phyloP scores from a whole-genome alignment of 2,888 invertebrate species.

The Geotrupes spiniger region DNA sequence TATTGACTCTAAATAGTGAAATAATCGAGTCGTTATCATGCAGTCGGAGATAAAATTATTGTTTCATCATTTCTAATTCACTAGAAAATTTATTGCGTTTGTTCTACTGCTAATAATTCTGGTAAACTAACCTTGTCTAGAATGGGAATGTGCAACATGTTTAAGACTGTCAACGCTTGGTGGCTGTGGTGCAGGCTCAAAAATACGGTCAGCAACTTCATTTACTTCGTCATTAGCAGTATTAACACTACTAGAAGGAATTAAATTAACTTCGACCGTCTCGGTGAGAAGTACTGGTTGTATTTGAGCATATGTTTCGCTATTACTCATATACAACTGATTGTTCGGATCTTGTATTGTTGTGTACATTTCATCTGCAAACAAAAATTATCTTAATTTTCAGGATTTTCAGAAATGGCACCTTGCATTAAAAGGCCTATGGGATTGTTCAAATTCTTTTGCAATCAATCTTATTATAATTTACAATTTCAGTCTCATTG shows the following conservation, averaged over 20 bases:
- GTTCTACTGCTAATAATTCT: neutral
- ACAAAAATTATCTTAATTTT: conserved; percentile 8
- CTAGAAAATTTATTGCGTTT: neutral
- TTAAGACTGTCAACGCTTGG: conserved; percentile 63
- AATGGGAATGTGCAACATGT: conserved; percentile 59
- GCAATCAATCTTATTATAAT: neutral
- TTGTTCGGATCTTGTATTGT: conserved; percentile 78
- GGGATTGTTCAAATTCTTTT: too few species aligned
- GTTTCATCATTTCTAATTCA: neutral
- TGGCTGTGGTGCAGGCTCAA: conserved; percentile 54
- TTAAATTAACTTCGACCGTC: conserved; percentile 43
- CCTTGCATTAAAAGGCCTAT: too few species aligned
- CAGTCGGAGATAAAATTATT: too few species aligned
- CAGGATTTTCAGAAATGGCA: too few species aligned
- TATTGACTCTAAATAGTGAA: too few species aligned
- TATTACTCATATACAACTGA: conserved; percentile 70
- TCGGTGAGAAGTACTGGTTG: conserved; percentile 53
- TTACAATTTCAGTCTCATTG: too few species aligned
- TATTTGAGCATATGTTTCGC: conserved; percentile 86
- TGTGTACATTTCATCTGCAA: conserved; percentile 82
- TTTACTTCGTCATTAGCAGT: conserved; percentile 43
- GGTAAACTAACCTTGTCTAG: conserved; percentile 53
- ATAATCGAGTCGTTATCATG: too few species aligned
- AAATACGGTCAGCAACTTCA: conserved; percentile 35
- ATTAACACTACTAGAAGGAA: conserved; percentile 26